A percentile compares a stretch with the other conserved stretches of the same genome.
phyloP scores from a whole-genome alignment of 2,888 invertebrate species.

The Carterocephalus palaemon region DNA sequence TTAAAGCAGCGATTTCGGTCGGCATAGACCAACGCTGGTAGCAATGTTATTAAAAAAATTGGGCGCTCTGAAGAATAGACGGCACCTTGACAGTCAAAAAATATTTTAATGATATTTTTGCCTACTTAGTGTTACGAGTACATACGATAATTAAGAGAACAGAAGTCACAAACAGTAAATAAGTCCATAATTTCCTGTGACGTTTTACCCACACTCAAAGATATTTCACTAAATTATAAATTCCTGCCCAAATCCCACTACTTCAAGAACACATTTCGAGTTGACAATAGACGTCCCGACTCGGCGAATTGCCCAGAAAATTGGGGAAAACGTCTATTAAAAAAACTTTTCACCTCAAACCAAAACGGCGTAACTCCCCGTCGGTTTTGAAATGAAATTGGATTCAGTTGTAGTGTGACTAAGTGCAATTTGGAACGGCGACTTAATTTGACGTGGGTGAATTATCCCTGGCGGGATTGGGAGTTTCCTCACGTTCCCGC shows the following conservation, averaged over 20 bases:
- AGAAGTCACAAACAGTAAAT: too few relatives aligned
- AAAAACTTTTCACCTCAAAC: constrained; percentile 44
- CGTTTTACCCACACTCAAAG: too few relatives aligned
- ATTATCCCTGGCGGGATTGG: constrained; percentile 39
- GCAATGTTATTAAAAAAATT: too few relatives aligned
- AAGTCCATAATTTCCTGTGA: too few relatives aligned
- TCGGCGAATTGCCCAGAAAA: constrained; percentile 35
- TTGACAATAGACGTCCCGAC: constrained; percentile 51
- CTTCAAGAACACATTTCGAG: constrained; percentile 53
- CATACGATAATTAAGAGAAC: too few relatives aligned
- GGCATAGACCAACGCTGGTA: too few relatives aligned
- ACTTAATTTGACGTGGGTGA: constrained; percentile 41
- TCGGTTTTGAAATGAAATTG: constrained; percentile 40
- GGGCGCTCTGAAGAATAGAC: too few relatives aligned
- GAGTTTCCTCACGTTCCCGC: constrained; percentile 55
- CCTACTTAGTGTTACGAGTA: too few relatives aligned
- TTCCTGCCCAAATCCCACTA: constrained; percentile 38
- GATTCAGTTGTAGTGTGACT: constrained; percentile 40
- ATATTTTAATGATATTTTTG: too few relatives aligned
- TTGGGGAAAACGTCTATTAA: constrained; percentile 47
- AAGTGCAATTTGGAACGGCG: constrained; percentile 49
- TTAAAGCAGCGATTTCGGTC: too few relatives aligned
- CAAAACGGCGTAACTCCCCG: constrained; percentile 38
- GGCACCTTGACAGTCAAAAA: too few relatives aligned
- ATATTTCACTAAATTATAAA: constrained; percentile 19